phyloP scores from a whole-genome alignment of 2,797 vertebrate genomes.

The Notoglanidium macrostoma region DNA sequence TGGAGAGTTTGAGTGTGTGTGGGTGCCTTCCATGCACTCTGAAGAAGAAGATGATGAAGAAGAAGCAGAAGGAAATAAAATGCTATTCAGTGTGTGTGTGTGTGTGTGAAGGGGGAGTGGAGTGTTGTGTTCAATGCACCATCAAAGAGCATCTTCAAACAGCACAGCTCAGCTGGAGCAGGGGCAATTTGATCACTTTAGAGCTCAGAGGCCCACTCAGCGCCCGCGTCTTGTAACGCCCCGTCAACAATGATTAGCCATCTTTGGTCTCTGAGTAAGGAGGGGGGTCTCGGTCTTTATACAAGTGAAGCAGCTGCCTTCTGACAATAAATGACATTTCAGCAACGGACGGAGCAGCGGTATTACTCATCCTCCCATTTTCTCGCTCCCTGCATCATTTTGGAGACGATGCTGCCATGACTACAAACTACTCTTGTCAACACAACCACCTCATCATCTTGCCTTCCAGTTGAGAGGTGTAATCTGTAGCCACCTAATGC shows the following conservation, averaged over 20 bases:
- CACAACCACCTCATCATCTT: background rate
- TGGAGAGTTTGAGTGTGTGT: constrained; percentile 9
- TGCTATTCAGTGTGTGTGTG: constrained; percentile 16
- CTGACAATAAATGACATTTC: constrained; percentile 35
- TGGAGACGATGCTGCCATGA: constrained; percentile 10
- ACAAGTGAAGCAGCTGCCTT: constrained; percentile 34
- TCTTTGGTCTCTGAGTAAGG: constrained; percentile 20
- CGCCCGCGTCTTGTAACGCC: constrained; percentile 49
- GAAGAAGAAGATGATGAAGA: background rate
- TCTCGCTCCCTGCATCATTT: background rate
- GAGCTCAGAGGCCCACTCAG: constrained; percentile 50
- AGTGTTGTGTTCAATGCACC: constrained; percentile 42
- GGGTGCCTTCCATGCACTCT: constrained; percentile 29
- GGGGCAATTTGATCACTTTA: constrained; percentile 60
- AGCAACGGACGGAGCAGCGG: constrained; percentile 8
- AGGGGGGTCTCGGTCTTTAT: constrained; percentile 39
- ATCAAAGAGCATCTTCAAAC: constrained; percentile 59
- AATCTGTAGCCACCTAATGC: background rate
- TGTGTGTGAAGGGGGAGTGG: constrained; percentile 19
- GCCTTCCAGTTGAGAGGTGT: constrained; percentile 42
- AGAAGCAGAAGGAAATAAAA: constrained; percentile 2
- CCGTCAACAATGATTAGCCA: constrained; percentile 58
- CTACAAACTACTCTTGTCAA: background rate
- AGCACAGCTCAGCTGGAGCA: constrained; percentile 42
- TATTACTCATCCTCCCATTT: constrained; percentile 11